phyloP scores from a whole-genome alignment of 2,797 vertebrate genomes.

The Sebastes cheni region DNA sequence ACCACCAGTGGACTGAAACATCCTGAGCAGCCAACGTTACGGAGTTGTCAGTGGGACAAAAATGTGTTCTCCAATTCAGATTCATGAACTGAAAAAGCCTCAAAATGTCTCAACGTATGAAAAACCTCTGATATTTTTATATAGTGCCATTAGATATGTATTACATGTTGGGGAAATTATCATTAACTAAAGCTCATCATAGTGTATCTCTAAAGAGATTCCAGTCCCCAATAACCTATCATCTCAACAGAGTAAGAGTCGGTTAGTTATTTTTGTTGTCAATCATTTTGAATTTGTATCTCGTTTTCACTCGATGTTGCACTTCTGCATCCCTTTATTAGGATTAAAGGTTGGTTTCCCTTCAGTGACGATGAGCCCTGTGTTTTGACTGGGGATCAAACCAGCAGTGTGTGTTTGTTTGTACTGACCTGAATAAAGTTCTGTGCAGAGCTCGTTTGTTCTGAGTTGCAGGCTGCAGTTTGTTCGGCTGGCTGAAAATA shows the following conservation, averaged over 20 bases:
- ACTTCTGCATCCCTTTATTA: background rate
- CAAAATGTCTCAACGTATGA: background rate
- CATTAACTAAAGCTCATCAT: background rate
- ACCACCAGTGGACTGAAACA: background rate
- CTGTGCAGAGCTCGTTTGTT: conserved; percentile 3
- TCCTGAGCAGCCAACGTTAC: background rate
- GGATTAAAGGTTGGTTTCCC: background rate
- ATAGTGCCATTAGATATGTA: background rate
- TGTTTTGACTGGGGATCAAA: background rate
- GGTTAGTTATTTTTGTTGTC: background rate
- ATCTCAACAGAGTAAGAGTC: background rate
- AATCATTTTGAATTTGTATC: background rate
- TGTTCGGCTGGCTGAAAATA: background rate
- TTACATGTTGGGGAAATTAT: background rate
- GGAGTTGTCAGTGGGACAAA: background rate
- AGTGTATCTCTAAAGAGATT: background rate
- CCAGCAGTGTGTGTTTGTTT: conserved; percentile 23
- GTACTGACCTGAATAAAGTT: conserved; percentile 34
- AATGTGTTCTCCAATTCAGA: background rate
- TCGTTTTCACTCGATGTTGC: background rate
- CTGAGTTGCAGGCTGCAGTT: background rate
- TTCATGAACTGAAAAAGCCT: background rate
- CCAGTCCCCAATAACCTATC: background rate
- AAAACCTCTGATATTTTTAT: conserved; percentile 19
- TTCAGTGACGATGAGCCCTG: background rate